These are phyloP conservation scores for Oncorhynchus tshawytscha DNA, from an alignment of 2,113 vertebrate species.

Conservation along the genomic window DNA sequence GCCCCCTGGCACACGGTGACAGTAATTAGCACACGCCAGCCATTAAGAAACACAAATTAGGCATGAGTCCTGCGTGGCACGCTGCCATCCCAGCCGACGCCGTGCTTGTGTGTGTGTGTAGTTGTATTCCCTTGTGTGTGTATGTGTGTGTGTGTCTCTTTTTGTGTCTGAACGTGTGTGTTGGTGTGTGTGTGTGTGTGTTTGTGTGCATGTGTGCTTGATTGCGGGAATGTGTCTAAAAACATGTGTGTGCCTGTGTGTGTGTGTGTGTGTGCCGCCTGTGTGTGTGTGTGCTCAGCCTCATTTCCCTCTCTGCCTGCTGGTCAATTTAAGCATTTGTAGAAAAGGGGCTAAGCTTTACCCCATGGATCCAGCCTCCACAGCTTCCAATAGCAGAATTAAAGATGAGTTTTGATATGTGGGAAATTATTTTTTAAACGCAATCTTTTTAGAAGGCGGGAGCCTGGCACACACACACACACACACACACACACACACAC, in stretches of 20 bases:
- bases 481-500: too few species aligned
- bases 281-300: slow-evolving; percentile 34
- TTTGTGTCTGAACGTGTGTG: not conserved
- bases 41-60: slow-evolving; percentile 92
- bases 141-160: slow-evolving; percentile 15
- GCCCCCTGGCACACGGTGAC: slow-evolving; percentile 75
- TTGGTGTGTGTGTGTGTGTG: slow-evolving; percentile 34
- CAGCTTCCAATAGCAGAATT: slow-evolving; percentile 60
- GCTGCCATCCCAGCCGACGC: slow-evolving; percentile 75
- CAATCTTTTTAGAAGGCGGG: slow-evolving; percentile 32
- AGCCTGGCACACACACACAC: not conserved
- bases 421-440: slow-evolving; percentile 69
- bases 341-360: slow-evolving; percentile 56
- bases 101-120: slow-evolving; percentile 44
- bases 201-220: slow-evolving; percentile 1
- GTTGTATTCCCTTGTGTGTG: not conserved
- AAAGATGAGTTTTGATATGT: slow-evolving; percentile 70
- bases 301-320: slow-evolving; percentile 67
- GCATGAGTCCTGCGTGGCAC: slow-evolving; percentile 81
- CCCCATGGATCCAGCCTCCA: slow-evolving; percentile 42
- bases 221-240: not conserved
- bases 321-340: slow-evolving; percentile 71
- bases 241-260: slow-evolving; percentile 6
- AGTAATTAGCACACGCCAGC: slow-evolving; percentile 97
- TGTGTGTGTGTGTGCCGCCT: not conserved